phyloP scores from a whole-genome alignment of 1,140 invertebrate genomes.

The Epicauta chinensis region DNA sequence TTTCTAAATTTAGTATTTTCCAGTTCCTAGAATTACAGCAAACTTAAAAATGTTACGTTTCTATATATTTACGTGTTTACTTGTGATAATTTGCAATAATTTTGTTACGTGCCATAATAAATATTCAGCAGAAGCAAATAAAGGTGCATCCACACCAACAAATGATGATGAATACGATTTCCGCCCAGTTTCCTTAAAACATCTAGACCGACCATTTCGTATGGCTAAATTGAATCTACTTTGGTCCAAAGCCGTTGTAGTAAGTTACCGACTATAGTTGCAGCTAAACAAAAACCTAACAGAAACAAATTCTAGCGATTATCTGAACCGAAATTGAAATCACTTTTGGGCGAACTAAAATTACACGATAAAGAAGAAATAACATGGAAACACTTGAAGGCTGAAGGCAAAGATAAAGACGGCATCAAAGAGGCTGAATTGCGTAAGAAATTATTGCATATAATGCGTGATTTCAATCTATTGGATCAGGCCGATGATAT shows the following conservation, averaged over 20 bases:
- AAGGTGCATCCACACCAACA: slow-evolving; percentile 1
- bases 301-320: slow-evolving; percentile 57
- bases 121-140: slow-evolving; percentile 35
- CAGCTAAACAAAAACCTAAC: not conserved
- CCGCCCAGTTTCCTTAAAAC: slow-evolving; percentile 33
- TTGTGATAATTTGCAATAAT: not conserved
- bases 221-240: slow-evolving; percentile 42
- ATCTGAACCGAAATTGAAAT: slow-evolving; percentile 76
- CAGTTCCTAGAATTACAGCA: too few relatives aligned
- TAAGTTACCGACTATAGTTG: slow-evolving; percentile 23
- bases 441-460: slow-evolving; percentile 69
- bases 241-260: slow-evolving; percentile 40
- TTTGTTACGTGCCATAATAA: slow-evolving; percentile 28
- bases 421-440: slow-evolving; percentile 78
- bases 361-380: slow-evolving; percentile 90
- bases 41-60: too few relatives aligned
- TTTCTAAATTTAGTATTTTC: too few relatives aligned
- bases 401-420: slow-evolving; percentile 78
- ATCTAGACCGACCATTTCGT: slow-evolving; percentile 38
- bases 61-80: too few relatives aligned
- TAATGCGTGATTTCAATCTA: slow-evolving; percentile 76
- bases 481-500: slow-evolving; percentile 73
- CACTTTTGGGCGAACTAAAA: slow-evolving; percentile 80
- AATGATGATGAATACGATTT: slow-evolving; percentile 23
- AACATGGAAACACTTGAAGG: slow-evolving; percentile 70